These are phyloP conservation scores for Raphicerus campestris DNA, from an alignment of 2,113 vertebrate species.

Conservation along the genomic window DNA sequence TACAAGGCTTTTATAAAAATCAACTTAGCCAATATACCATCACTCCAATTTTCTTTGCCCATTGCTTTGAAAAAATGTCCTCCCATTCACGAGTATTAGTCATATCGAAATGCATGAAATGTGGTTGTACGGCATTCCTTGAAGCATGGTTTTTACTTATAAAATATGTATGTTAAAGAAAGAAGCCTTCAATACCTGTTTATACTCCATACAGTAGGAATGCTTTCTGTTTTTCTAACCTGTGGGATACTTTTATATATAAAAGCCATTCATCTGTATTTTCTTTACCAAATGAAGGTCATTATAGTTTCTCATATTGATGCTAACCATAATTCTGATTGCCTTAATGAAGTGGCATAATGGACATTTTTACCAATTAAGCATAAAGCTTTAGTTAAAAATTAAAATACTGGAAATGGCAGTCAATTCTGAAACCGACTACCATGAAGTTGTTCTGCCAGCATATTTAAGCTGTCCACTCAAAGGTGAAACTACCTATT, in stretches of 20 bases:
- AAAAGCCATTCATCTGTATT: conserved; percentile 20
- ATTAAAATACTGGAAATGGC: neutral
- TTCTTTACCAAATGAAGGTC: neutral
- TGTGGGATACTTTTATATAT: neutral
- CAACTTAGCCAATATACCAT: conserved; percentile 49
- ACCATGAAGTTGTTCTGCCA: neutral
- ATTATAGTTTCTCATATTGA: neutral
- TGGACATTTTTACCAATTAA: conserved; percentile 38
- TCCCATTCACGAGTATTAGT: conserved; percentile 31
- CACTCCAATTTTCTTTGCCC: conserved; percentile 62
- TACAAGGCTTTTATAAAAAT: conserved; percentile 59
- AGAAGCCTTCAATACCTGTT: neutral
- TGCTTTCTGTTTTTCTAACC: conserved; percentile 28
- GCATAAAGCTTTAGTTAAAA: conserved; percentile 43
- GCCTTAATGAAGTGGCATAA: conserved; percentile 31
- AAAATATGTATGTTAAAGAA: conserved; percentile 49
- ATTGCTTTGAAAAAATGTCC: conserved; percentile 59
- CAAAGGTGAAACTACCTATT: neutral
- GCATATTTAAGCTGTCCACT: neutral
- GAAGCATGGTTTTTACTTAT: conserved; percentile 28
- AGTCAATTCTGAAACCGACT: neutral
- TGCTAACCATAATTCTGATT: neutral
- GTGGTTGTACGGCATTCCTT: neutral
- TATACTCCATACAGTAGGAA: neutral
- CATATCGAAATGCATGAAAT: conserved; percentile 51